Base-by-base conservation (phyloP, 53 echinoderm and acorn worm genomes). In the Actinopyga echinites region DNA sequence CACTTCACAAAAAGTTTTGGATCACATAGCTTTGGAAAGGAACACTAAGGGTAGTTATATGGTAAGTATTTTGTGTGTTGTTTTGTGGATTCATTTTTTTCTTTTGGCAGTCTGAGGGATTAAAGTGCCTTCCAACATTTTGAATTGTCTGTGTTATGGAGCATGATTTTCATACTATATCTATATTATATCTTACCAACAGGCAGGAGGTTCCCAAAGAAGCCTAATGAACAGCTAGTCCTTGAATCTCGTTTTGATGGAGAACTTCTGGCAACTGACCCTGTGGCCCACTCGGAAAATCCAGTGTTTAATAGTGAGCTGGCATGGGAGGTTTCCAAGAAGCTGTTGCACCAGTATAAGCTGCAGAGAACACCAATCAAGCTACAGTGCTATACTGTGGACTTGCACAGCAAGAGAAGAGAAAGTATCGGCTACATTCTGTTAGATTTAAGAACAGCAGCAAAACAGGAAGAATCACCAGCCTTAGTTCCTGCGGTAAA, bases 241-340 rank as follows among this genome's bases (percentile, higher is more conserved):
- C 83, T 96, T 43, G 96, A 96, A 65, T 94, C 93, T 6, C 85
- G 84, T 24, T 96, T 96, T 91, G 96, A 96, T 88, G 96, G 96
- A 21, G 96, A 96, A 52, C 86, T 87, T 8, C 83, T 96, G 31
- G 90, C 93, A 59, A 96, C 96, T 2, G 96, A 96, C 58, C 96
- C 96, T 57, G 90, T 92, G 28, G 74, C 64, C 28, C 96, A 96
- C 45, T n/a, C 35, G 8, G 92, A 93, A 85, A 54, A 87, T 31
- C 96, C 96, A 60, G 96, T 88, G 65, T 93, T 96, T 35, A 84
- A 91, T 58, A 93, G 91, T 6, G 96, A 96, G 73, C 86, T 96
- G 57, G 96, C 96, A 44, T 96, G 96, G 96, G 96, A 96, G 74
- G 79, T 96, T 20, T 86, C 80, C 61, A 96, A 92, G 85, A 96